Conservation (phyloP, 2,113 vertebrate species). For the Circaetus cinerascens region DNA sequence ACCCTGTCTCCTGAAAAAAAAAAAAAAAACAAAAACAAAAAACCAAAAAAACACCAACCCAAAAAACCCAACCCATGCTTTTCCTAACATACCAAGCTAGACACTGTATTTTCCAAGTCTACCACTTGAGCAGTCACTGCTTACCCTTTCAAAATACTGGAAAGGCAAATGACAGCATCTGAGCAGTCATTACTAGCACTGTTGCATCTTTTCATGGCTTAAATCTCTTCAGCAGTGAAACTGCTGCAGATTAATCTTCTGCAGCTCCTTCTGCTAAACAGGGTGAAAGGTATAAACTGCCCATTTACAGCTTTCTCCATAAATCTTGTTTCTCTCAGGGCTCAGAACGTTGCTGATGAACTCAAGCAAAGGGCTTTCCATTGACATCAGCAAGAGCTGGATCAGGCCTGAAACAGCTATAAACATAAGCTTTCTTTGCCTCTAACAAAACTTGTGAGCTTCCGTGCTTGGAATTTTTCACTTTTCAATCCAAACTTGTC, state of each 20-base stretch:
- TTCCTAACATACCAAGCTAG: neutral
- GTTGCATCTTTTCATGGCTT: neutral
- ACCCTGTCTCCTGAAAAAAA: neutral
- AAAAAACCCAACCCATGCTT: neutral
- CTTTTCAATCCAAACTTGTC: neutral
- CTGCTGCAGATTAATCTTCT: neutral
- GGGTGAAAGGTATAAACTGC: neutral
- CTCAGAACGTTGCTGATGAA: neutral
- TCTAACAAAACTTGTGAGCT: neutral
- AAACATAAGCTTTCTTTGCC: neutral
- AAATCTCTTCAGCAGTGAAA: neutral
- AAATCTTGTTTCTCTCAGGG: neutral
- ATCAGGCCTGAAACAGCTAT: neutral
- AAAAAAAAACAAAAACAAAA: neutral
- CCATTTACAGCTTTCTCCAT: neutral
- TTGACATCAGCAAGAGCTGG: neutral
- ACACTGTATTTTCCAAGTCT: neutral
- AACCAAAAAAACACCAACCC: too few relatives aligned
- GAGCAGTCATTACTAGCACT: neutral
- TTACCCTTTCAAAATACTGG: neutral
- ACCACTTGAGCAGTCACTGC: neutral
- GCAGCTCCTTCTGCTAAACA: neutral
- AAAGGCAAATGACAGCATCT: neutral
- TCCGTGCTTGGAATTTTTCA: constrained; percentile 17
- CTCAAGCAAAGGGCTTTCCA: neutral